Evolutionary conservation across 2,888 invertebrate genomes (phyloP).

Genomic region (Mimumesa dahlbomi): DNA sequence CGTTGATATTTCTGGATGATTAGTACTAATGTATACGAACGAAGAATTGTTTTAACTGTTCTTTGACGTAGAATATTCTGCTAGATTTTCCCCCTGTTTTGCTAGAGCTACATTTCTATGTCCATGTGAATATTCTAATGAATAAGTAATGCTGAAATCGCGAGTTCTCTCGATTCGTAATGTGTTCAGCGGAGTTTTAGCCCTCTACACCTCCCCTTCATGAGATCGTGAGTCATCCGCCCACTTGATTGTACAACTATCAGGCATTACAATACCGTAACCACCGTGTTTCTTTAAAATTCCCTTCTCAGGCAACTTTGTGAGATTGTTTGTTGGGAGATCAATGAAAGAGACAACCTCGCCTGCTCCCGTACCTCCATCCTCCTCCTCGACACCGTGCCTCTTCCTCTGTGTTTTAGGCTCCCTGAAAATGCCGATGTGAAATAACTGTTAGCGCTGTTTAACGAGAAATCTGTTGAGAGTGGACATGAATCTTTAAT

Average conservation of each 20-base stretch:
- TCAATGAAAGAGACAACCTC: constrained; percentile 91
- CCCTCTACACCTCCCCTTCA: constrained; percentile 81
- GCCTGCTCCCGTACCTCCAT: constrained; percentile 85
- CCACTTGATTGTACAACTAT: constrained; percentile 85
- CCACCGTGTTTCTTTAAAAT: constrained; percentile 93
- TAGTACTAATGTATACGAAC: no score
- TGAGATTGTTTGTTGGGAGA: constrained; percentile 87
- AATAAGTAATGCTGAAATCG: no score
- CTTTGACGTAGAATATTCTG: no score
- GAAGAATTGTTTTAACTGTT: no score
- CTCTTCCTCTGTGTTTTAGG: constrained; percentile 91
- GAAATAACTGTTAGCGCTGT: neutral
- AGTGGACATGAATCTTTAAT: no score
- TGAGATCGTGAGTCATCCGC: constrained; percentile 87
- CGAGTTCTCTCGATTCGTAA: neutral
- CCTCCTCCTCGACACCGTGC: constrained; percentile 83
- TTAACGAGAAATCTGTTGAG: no score
- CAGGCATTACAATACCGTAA: constrained; percentile 87
- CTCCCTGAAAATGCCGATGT: constrained; percentile 83
- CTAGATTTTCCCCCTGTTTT: no score
- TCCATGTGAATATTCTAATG: no score
- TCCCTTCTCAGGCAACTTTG: constrained; percentile 93
- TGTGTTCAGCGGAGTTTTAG: constrained; percentile 20
- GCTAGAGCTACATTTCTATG: no score
- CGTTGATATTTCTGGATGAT: no score